Evolutionary conservation across 2,888 invertebrate species (phyloP), one percentile per base, ranked within the genome.

Genomic region (Criorhina ranunculi): DNA sequence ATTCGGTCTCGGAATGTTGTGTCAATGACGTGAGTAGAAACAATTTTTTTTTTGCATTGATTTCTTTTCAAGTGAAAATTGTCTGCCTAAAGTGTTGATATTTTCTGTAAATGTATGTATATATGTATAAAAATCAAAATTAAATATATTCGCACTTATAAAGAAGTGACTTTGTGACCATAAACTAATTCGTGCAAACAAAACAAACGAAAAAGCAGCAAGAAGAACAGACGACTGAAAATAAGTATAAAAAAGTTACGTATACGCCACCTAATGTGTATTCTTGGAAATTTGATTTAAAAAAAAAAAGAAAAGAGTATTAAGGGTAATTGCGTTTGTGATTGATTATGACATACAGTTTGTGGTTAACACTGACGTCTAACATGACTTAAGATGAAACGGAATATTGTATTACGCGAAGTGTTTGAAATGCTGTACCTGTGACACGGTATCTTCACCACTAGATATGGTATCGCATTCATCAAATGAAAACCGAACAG

Each of bases 261-360:
- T 78, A 78, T 78, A 83, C 82, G 78, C 78, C 66, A 83, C 72
- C 72, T 1, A 55, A 51, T 64, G 19, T 66, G 67, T 60, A 33
- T 67, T 83, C 67, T 83, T 64, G 51, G 83, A 83, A 83, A 83
- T 79, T 59, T 44, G 83, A 83, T 83, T n/a, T n/a, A n/a, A 24
- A 24, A 24, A 24, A 24, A 24, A 24, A 24, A 24, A 24, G 4
- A 24, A 69, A 83, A 79, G 69, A 79, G 73, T 35, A 55, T 64
- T 83, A 83, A 75, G 83, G 79, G 83, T 83, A 83, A 83, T 83
- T 83, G 79, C 67, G 79, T 83, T 57, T 79, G 73, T 83, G 79
- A 83, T 83, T 78, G 83, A 79, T 83, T 83, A 73, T 83, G 83
- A 75, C 83, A 83, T 67, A 72, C 33, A 69, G 1, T 59, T 64